phyloP scores from a whole-genome alignment of 2,888 invertebrate species.

The Thymelicus acteon region DNA sequence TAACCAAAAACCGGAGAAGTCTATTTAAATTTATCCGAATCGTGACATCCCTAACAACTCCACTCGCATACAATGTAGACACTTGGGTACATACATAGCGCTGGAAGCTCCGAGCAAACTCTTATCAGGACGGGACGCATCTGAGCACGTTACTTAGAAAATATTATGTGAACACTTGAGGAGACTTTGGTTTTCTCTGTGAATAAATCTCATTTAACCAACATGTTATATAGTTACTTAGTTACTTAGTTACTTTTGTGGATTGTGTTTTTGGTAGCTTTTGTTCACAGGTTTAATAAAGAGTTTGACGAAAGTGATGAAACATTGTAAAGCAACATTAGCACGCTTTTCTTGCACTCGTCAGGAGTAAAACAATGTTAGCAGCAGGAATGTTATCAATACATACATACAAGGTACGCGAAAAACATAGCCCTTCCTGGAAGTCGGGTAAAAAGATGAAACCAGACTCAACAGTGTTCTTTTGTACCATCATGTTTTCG shows the following conservation, averaged over 20 bases:
- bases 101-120: constrained; percentile 6
- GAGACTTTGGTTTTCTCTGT: constrained; percentile 3
- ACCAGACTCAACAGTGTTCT: too few species aligned
- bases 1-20: too few species aligned
- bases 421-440: too few species aligned
- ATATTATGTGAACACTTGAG: constrained; percentile 9
- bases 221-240: background rate
- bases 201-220: constrained; percentile 5
- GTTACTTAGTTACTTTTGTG: background rate
- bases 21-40: background rate
- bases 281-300: background rate
- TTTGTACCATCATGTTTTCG: too few species aligned
- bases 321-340: too few species aligned
- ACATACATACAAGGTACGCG: too few species aligned
- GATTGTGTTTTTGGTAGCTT: background rate
- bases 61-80: constrained; percentile 3
- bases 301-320: too few species aligned
- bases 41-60: background rate
- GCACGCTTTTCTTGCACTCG: too few species aligned
- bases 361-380: too few species aligned
- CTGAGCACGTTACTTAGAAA: constrained; percentile 15
- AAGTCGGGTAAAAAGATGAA: too few species aligned
- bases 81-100: background rate
- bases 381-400: too few species aligned
- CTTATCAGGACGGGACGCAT: constrained; percentile 11